phyloP scores from a whole-genome alignment of 2,888 invertebrate genomes.

The Tetrapedia diversipes region DNA sequence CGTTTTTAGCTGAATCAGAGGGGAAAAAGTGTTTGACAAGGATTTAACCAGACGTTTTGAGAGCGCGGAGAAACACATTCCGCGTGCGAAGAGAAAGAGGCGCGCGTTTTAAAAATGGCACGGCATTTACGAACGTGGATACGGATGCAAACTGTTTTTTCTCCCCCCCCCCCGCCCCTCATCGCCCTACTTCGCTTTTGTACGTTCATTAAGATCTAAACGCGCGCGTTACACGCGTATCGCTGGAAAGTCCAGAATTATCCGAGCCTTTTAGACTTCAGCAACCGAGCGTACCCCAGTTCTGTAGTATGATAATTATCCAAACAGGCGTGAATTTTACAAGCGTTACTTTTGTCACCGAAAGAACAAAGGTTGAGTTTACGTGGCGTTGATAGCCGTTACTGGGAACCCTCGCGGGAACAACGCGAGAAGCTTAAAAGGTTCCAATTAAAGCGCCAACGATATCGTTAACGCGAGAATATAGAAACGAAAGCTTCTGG shows the following conservation, averaged over 20 bases:
- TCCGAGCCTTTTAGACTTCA: neutral
- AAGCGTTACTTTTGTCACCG: neutral
- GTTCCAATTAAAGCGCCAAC: neutral
- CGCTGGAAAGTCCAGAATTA: neutral
- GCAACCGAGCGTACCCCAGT: too few relatives aligned
- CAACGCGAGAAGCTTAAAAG: neutral
- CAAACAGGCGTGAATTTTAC: neutral
- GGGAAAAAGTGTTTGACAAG: conserved; percentile 5
- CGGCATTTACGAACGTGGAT: neutral
- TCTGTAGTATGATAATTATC: neutral
- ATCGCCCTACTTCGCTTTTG: neutral
- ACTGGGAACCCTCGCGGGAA: too few relatives aligned
- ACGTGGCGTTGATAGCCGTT: neutral
- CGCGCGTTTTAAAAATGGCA: conserved; percentile 10
- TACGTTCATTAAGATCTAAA: conserved; percentile 1
- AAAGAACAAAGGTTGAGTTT: neutral
- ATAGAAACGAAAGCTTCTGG: neutral
- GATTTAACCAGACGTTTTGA: conserved; percentile 6
- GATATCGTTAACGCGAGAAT: neutral
- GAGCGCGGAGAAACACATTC: neutral
- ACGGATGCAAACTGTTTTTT: neutral
- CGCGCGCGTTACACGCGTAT: neutral
- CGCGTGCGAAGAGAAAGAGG: neutral
- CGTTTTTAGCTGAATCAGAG: neutral
- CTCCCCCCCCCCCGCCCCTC: neutral